These are phyloP conservation scores for Hafferia zeledoni DNA, from an alignment of 2,797 vertebrate genomes.

Conservation along the genomic window DNA sequence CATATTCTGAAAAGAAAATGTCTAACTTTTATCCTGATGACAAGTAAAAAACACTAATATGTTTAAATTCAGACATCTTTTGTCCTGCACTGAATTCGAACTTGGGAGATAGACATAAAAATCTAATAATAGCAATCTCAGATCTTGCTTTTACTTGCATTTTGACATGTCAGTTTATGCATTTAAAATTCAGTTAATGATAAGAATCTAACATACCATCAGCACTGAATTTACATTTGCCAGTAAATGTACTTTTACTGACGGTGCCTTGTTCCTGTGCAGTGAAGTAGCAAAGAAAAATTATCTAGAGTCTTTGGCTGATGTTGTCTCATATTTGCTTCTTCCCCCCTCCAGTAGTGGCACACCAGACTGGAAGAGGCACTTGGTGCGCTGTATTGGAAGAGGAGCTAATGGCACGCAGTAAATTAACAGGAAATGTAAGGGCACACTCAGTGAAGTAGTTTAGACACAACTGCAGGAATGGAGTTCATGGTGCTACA, in stretches of 20 bases:
- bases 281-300: not conserved
- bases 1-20: not conserved
- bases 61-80: not conserved
- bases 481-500: not conserved
- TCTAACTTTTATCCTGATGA: not conserved
- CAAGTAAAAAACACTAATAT: not conserved
- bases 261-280: not conserved
- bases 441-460: not conserved
- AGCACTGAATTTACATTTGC: not conserved
- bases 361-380: not conserved
- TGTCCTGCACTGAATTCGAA: conserved; percentile 6
- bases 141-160: not conserved
- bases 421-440: not conserved
- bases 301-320: not conserved
- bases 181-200: not conserved
- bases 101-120: not conserved
- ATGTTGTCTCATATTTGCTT: not conserved
- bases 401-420: not conserved
- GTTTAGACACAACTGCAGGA: not conserved
- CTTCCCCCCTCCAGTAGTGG: not conserved
- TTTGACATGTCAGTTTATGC: not conserved
- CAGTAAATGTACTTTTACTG: not conserved
- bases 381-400: not conserved
- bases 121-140: not conserved
- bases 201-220: not conserved